Evolutionary conservation across 2,113 vertebrate species (phyloP).

Genomic region (Hemiprocne comata): DNA sequence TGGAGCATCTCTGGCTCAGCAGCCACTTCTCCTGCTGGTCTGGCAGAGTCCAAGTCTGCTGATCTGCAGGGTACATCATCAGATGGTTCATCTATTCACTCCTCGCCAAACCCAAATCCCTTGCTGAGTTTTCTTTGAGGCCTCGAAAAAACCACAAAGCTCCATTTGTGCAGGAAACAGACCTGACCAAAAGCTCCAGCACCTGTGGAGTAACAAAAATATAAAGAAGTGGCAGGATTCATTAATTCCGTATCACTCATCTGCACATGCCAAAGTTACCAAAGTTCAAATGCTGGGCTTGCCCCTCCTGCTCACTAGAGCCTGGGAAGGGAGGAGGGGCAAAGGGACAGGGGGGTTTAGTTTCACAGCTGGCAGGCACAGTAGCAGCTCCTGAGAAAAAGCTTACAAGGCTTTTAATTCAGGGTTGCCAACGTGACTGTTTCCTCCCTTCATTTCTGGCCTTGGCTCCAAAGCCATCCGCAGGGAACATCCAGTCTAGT

Average conservation of each 20-base stretch:
- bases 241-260: conserved; percentile 7
- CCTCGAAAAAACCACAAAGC: conserved; percentile 27
- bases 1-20: conserved; percentile 29
- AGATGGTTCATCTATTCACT: conserved; percentile 60
- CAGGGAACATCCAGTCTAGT: conserved; percentile 11
- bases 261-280: background rate
- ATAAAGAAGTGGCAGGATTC: background rate
- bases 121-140: conserved; percentile 34
- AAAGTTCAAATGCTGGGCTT: background rate
- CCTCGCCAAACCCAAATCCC: conserved; percentile 30
- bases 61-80: conserved; percentile 51
- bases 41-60: conserved; percentile 28
- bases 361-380: conserved; percentile 45
- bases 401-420: conserved; percentile 34
- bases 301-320: background rate
- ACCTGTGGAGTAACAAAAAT: conserved; percentile 34
- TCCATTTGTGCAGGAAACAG: conserved; percentile 31
- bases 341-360: background rate
- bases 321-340: background rate
- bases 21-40: background rate
- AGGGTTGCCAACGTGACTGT: background rate
- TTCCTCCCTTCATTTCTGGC: conserved; percentile 12
- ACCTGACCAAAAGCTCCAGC: background rate
- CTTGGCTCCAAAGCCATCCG: conserved; percentile 9
- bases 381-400: conserved; percentile 6